These are phyloP conservation scores for Sympetrum striolatum DNA, from an alignment of 2,888 invertebrate species.

Conservation along the genomic window DNA sequence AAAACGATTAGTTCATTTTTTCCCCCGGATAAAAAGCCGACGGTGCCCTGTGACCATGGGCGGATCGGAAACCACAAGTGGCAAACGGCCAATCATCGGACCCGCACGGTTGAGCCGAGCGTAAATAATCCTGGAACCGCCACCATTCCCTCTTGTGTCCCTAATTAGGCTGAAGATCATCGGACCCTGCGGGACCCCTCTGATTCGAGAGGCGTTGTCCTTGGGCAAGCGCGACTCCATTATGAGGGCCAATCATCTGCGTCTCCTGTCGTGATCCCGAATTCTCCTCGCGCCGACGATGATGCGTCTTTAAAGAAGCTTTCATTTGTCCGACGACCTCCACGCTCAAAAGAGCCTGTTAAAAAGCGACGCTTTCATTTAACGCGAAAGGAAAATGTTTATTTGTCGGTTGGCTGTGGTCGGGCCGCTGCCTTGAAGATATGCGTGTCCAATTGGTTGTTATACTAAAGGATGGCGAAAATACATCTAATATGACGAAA, in stretches of 20 bases:
- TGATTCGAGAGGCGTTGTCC: slow-evolving; percentile 11
- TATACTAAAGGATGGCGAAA: not conserved
- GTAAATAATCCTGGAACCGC: not conserved
- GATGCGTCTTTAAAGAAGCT: not conserved
- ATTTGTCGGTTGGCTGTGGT: not conserved
- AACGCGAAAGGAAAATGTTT: not conserved
- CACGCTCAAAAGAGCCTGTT: not conserved
- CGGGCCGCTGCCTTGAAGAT: not conserved
- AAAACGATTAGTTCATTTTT: not conserved
- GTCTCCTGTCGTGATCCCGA: not conserved
- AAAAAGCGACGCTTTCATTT: not conserved
- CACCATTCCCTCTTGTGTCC: not conserved
- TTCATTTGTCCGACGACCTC: not conserved
- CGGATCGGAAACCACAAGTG: not conserved
- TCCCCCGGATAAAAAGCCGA: not conserved
- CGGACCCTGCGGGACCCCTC: slow-evolving; percentile 16
- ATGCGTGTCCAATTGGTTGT: not conserved
- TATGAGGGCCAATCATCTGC: slow-evolving; percentile 10
- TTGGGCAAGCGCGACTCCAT: slow-evolving; percentile 21
- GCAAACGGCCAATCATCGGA: not conserved
- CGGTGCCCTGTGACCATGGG: not conserved
- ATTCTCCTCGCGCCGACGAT: not conserved
- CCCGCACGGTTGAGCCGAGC: not conserved
- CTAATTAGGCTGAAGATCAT: slow-evolving; percentile 20
- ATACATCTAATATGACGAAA: not conserved